Conservation (phyloP, 53 echinoderm and acorn worm species). For the Arbacia lixula region DNA sequence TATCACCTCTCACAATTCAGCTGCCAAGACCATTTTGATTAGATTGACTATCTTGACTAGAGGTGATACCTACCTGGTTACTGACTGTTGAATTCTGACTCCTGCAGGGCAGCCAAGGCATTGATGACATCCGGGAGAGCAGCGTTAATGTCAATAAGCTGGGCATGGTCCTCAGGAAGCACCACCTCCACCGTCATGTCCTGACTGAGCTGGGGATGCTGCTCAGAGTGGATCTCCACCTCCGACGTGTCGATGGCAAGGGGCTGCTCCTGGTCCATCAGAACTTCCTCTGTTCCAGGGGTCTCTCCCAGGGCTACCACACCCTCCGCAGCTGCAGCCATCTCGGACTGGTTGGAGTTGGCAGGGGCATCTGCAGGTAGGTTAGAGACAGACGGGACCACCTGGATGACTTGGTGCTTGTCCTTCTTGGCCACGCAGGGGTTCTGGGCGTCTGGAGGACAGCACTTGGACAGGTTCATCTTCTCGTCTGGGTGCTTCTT, state of each 20-base stretch:
- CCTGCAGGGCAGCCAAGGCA: conserved; percentile 45
- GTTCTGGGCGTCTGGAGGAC: conserved; percentile 13
- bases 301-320: background rate
- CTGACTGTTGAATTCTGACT: conserved; percentile 12
- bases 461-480: conserved; percentile 26
- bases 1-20: too few species aligned
- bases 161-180: conserved; percentile 16
- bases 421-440: conserved; percentile 1
- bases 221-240: conserved; percentile 9
- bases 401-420: conserved; percentile 60
- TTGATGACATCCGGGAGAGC: conserved; percentile 55
- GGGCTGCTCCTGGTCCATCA: conserved; percentile 12
- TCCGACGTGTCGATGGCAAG: background rate
- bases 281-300: background rate
- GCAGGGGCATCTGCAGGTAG: background rate
- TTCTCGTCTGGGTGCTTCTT: conserved; percentile 35
- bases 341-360: background rate
- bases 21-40: too few species aligned
- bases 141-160: conserved; percentile 20
- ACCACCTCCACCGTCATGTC: conserved; percentile 45
- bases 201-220: background rate
- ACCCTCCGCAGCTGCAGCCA: background rate
- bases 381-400: conserved; percentile 17
- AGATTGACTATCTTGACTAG: too few species aligned
- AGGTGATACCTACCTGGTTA: background rate